These are phyloP conservation scores for Dryobota labecula DNA, from an alignment of 2,888 invertebrate genomes.

Conservation along the genomic window DNA sequence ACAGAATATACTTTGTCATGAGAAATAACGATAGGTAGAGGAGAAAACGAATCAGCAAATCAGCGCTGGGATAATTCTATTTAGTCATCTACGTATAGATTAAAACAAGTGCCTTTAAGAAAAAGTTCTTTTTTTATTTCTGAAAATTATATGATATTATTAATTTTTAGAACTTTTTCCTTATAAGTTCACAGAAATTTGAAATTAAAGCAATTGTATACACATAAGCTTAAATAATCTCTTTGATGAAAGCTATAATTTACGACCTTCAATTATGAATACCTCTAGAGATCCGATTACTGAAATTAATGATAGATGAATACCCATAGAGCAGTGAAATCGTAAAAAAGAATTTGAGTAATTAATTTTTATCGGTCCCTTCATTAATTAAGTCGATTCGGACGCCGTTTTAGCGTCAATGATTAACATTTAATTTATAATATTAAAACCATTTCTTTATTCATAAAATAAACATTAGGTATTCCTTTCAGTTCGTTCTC, in stretches of 20 bases:
- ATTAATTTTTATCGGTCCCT: slow-evolving; percentile 66
- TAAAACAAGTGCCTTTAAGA: slow-evolving; percentile 1
- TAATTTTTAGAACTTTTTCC: too few relatives aligned
- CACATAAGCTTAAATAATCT: slow-evolving; percentile 64
- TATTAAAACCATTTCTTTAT: slow-evolving; percentile 49
- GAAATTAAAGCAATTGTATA: slow-evolving; percentile 57
- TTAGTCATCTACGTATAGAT: background rate
- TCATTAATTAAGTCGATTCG: slow-evolving; percentile 67
- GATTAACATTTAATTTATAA: slow-evolving; percentile 63
- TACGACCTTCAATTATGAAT: slow-evolving; percentile 61
- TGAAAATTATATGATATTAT: slow-evolving; percentile 34
- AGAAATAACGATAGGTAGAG: too few relatives aligned
- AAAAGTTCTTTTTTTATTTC: too few relatives aligned
- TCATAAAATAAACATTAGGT: slow-evolving; percentile 43
- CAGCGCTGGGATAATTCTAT: too few relatives aligned
- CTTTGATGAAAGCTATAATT: slow-evolving; percentile 61
- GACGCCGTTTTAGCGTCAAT: slow-evolving; percentile 59
- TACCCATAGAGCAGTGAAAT: slow-evolving; percentile 63
- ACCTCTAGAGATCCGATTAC: slow-evolving; percentile 66
- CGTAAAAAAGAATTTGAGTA: slow-evolving; percentile 65
- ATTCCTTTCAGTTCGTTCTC: slow-evolving; percentile 38
- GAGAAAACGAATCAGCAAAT: too few relatives aligned
- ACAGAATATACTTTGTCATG: too few relatives aligned
- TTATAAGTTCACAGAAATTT: slow-evolving; percentile 37
- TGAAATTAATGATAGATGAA: slow-evolving; percentile 68